Conservation (phyloP, 2,888 invertebrate species). For the Tipula lateralis region DNA sequence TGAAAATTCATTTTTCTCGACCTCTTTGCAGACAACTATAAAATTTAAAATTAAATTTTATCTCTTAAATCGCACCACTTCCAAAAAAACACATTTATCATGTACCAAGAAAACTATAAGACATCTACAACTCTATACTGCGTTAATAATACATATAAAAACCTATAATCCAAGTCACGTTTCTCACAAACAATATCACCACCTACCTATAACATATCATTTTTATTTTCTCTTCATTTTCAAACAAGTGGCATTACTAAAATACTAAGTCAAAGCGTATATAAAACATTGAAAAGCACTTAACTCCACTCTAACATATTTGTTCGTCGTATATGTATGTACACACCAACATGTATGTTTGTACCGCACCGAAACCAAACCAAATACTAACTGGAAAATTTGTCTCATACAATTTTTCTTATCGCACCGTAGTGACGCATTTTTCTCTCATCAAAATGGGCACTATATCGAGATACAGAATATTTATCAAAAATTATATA, state of each 20-base stretch:
- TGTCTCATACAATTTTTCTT: neutral
- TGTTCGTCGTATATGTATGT: neutral
- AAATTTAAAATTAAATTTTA: neutral
- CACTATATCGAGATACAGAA: too few species aligned
- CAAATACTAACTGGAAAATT: neutral
- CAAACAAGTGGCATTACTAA: neutral
- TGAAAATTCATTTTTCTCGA: too few species aligned
- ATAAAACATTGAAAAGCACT: conserved; percentile 24
- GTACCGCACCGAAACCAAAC: neutral
- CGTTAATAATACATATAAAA: neutral
- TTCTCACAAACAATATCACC: neutral
- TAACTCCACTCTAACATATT: neutral
- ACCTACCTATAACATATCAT: neutral
- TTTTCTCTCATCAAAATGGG: neutral
- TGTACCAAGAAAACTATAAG: neutral
- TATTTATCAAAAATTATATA: neutral
- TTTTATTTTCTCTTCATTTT: neutral
- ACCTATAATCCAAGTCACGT: neutral
- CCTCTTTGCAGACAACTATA: too few species aligned
- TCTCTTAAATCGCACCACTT: neutral
- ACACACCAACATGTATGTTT: neutral
- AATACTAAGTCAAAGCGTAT: neutral
- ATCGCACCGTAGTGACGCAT: neutral
- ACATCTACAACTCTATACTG: neutral
- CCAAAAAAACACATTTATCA: neutral